Evolutionary conservation across 2,888 invertebrate genomes (phyloP).

Genomic region (Melinopterus prodromus): DNA sequence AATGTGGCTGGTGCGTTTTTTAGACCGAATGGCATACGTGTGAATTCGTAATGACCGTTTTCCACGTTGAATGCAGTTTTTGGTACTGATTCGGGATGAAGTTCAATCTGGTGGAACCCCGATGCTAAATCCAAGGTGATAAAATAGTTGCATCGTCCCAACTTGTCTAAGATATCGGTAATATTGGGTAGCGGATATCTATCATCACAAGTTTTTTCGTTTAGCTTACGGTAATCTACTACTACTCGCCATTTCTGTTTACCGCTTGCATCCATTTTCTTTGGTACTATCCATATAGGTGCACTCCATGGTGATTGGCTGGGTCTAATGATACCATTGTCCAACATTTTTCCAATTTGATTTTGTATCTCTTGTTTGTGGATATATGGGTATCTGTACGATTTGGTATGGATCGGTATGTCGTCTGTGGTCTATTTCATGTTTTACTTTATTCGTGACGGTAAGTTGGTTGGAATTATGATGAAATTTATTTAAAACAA

Average conservation of each 20-base stretch:
- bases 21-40: conserved; percentile 46
- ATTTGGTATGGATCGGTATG: no score
- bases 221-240: conserved; percentile 43
- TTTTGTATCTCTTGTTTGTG: conserved; percentile 48
- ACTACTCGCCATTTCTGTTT: conserved; percentile 44
- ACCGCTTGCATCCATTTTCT: conserved; percentile 42
- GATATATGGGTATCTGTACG: conserved; percentile 46
- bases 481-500: no score
- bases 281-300: conserved; percentile 49
- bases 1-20: conserved; percentile 36
- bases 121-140: conserved; percentile 48
- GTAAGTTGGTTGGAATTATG: no score
- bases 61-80: no score
- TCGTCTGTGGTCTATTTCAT: no score
- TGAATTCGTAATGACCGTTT: no score
- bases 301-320: conserved; percentile 43
- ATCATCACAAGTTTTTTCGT: conserved; percentile 43
- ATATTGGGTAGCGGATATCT: conserved; percentile 45
- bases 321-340: conserved; percentile 43
- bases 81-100: no score
- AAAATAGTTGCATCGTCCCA: conserved; percentile 47
- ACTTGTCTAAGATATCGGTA: conserved; percentile 26
- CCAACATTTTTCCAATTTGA: conserved; percentile 46
- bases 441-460: no score
- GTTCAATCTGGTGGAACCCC: conserved; percentile 51